These are phyloP conservation scores for Harpagoxenus sublaevis DNA, from an alignment of 2,888 invertebrate species.

Conservation along the genomic window DNA sequence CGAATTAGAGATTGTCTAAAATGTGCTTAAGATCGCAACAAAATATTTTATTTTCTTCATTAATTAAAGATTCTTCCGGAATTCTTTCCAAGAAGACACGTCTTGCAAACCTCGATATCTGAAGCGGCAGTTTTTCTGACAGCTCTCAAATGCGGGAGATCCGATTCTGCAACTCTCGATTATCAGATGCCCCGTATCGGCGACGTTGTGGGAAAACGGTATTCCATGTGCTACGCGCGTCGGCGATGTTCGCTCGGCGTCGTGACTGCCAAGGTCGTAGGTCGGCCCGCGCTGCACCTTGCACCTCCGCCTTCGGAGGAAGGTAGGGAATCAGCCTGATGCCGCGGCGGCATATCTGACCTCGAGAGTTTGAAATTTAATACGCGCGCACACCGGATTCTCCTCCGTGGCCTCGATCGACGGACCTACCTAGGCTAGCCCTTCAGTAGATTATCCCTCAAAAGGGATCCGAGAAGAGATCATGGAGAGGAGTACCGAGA, in stretches of 20 bases:
- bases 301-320: conserved; percentile 78
- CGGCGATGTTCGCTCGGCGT: conserved; percentile 67
- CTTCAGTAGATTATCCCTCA: conserved; percentile 62
- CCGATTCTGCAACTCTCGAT: neutral
- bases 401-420: conserved; percentile 44
- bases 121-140: neutral
- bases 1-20: neutral
- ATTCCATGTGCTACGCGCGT: conserved; percentile 43
- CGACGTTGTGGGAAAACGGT: conserved; percentile 29
- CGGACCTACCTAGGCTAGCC: conserved; percentile 56
- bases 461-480: conserved; percentile 57
- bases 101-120: neutral
- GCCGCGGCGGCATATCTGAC: conserved; percentile 75
- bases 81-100: neutral
- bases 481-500: conserved; percentile 44
- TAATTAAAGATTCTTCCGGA: neutral
- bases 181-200: neutral
- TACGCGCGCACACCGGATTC: conserved; percentile 74
- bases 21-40: neutral
- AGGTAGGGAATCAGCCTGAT: conserved; percentile 73
- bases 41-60: neutral
- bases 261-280: conserved; percentile 84
- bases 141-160: neutral
- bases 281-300: conserved; percentile 83
- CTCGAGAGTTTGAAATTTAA: conserved; percentile 83